These are phyloP conservation scores for Lepisosteus osseus DNA, from an alignment of 2,113 vertebrate species.

Conservation along the genomic window DNA sequence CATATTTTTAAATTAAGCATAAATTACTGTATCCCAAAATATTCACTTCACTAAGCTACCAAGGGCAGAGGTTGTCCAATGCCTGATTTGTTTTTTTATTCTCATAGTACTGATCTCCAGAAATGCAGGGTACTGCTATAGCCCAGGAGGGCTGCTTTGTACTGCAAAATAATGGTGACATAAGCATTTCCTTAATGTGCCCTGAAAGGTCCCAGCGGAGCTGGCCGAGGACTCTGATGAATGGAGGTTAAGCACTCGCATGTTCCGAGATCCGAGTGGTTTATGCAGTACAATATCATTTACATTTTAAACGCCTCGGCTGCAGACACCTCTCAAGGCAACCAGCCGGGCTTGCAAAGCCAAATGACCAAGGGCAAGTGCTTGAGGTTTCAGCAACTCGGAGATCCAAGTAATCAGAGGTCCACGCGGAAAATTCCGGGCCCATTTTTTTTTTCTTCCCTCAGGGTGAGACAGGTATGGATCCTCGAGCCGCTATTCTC, in stretches of 20 bases:
- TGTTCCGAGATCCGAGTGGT: neutral
- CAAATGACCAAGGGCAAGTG: too few species aligned
- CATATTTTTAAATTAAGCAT: conserved; percentile 56
- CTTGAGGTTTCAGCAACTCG: too few species aligned
- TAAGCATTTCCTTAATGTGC: neutral
- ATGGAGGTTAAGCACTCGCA: neutral
- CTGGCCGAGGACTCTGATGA: neutral
- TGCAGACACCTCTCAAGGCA: too few species aligned
- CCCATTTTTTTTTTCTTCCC: too few species aligned
- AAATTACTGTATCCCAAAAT: conserved; percentile 44
- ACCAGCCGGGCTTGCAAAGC: too few species aligned
- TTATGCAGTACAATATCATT: neutral
- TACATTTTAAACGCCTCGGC: neutral
- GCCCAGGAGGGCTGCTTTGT: neutral
- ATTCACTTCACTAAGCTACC: conserved; percentile 48
- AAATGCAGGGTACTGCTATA: neutral
- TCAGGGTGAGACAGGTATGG: too few species aligned
- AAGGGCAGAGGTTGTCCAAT: conserved; percentile 32
- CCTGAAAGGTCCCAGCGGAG: neutral
- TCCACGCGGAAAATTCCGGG: too few species aligned
- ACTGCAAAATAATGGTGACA: neutral
- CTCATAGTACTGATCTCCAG: neutral
- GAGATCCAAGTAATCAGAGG: too few species aligned
- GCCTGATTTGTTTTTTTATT: conserved; percentile 10
- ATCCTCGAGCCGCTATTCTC: too few species aligned